Percentiles rank a stretch among this genome's conserved stretches.
Evolutionary conservation across 2,888 invertebrate genomes (phyloP).

Genomic region (Oxycera nigricornis): DNA sequence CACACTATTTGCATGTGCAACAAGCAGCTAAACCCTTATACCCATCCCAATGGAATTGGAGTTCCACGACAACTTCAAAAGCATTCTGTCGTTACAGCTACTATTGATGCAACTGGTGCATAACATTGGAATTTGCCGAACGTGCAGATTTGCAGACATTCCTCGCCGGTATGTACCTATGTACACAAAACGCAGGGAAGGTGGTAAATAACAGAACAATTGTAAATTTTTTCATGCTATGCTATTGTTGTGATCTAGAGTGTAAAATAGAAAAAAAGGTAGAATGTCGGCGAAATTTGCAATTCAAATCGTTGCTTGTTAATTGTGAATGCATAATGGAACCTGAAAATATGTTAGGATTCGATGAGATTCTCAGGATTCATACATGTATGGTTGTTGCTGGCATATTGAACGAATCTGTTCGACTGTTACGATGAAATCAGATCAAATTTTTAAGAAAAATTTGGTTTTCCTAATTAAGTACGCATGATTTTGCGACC

Average conservation of each 20-base stretch:
- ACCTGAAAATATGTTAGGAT: no score
- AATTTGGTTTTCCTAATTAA: no score
- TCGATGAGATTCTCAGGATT: no score
- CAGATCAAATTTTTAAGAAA: no score
- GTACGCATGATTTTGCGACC: no score
- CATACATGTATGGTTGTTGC: no score
- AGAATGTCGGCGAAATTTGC: background rate
- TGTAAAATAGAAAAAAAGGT: no score
- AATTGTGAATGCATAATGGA: background rate
- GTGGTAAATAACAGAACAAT: background rate
- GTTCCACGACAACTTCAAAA: background rate
- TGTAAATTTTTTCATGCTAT: background rate
- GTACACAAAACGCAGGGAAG: background rate
- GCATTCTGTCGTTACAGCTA: background rate
- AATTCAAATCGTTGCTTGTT: constrained; percentile 12
- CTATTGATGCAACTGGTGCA: constrained; percentile 22
- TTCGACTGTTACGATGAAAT: no score
- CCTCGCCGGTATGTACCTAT: background rate
- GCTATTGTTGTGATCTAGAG: no score
- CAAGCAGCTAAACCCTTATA: constrained; percentile 3
- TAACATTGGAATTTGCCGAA: constrained; percentile 16
- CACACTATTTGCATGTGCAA: constrained; percentile 22
- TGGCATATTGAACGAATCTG: no score
- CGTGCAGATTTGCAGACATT: constrained; percentile 10
- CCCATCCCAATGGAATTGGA: background rate